phyloP scores from a whole-genome alignment of 2,888 invertebrate genomes.

The Steinernema carpocapsae region DNA sequence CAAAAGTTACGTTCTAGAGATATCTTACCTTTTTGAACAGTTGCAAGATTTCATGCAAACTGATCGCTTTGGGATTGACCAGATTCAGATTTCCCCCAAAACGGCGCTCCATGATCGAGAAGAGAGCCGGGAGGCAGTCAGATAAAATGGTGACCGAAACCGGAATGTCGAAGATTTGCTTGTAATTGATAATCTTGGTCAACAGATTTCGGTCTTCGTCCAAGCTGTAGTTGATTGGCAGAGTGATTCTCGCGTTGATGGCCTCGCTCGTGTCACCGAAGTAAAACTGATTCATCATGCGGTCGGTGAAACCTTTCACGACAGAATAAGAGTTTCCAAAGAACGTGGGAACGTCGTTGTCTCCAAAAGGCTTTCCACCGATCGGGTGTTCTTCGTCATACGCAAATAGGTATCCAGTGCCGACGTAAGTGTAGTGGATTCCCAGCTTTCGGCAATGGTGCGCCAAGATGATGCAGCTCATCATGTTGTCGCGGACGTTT shows the following conservation, averaged over 20 bases:
- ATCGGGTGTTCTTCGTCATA: constrained; percentile 66
- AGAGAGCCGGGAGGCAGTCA: constrained; percentile 63
- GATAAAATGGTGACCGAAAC: constrained; percentile 67
- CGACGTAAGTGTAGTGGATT: constrained; percentile 67
- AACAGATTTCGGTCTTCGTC: constrained; percentile 63
- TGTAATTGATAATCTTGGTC: constrained; percentile 65
- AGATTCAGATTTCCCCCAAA: constrained; percentile 61
- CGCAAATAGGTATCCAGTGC: constrained; percentile 68
- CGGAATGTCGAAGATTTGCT: constrained; percentile 67
- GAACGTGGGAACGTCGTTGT: constrained; percentile 64
- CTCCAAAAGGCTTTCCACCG: constrained; percentile 58
- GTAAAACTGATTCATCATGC: constrained; percentile 48
- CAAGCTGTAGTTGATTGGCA: constrained; percentile 63
- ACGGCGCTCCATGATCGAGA: constrained; percentile 62
- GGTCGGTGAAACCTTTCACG: constrained; percentile 67
- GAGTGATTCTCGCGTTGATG: constrained; percentile 66
- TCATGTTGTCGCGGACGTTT: constrained; percentile 67
- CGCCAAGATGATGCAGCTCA: constrained; percentile 60
- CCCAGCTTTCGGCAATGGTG: constrained; percentile 55
- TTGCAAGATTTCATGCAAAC: constrained; percentile 61
- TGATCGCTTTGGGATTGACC: constrained; percentile 66
- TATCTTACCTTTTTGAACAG: constrained; percentile 60
- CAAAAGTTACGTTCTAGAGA: neutral
- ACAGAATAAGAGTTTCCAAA: constrained; percentile 68
- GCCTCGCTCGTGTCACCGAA: constrained; percentile 50